Evolutionary conservation across 2,113 vertebrate genomes (phyloP).

Genomic region (Leucopsar rothschildi): DNA sequence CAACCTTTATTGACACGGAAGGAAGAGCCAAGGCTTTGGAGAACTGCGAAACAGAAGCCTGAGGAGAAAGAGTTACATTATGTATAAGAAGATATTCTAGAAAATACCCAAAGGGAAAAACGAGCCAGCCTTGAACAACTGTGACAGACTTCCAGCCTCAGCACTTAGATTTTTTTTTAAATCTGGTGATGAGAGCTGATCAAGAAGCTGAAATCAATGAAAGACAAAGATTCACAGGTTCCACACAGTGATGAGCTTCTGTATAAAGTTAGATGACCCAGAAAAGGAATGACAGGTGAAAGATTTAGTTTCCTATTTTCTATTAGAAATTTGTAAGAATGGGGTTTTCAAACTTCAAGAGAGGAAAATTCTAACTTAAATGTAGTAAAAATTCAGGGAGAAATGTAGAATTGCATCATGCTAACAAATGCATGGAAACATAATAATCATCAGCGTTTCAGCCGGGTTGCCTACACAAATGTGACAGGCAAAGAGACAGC

Average conservation of each 20-base stretch:
- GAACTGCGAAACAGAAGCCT: constrained; percentile 20
- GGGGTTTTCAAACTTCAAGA: not conserved
- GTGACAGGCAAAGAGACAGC: not conserved
- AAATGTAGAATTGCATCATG: not conserved
- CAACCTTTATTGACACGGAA: not conserved
- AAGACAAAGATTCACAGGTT: not conserved
- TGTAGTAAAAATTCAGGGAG: not conserved
- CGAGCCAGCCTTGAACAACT: not conserved
- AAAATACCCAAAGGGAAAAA: not conserved
- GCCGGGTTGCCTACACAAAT: not conserved
- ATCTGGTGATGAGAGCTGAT: not conserved
- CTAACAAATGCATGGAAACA: not conserved
- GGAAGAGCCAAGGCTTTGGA: not conserved
- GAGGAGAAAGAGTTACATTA: not conserved
- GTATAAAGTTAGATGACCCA: not conserved
- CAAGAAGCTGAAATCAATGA: not conserved
- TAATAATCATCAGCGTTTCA: not conserved
- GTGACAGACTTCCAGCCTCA: not conserved
- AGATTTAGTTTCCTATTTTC: not conserved
- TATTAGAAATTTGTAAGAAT: not conserved
- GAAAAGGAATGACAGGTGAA: not conserved
- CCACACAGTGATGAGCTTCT: not conserved
- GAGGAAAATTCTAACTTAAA: not conserved
- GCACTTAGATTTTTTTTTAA: not conserved
- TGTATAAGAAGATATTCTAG: constrained; percentile 6